Conservation (phyloP, 2,888 invertebrate species). For the Antheraea assamensis region DNA sequence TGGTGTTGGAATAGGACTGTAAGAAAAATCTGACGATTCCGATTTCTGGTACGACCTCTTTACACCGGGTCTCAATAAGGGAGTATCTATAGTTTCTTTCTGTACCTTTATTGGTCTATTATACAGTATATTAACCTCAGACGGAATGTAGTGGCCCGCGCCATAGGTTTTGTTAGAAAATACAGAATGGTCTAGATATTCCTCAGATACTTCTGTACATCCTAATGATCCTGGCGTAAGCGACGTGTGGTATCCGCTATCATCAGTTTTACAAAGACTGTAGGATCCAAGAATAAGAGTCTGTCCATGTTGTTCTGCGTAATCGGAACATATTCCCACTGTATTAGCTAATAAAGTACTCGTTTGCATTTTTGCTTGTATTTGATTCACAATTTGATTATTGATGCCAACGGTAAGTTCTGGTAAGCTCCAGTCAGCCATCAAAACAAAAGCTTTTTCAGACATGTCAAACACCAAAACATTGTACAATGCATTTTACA, state of each 20-base stretch:
- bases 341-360: constrained; percentile 25
- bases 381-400: constrained; percentile 24
- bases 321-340: constrained; percentile 65
- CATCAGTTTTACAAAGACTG: constrained; percentile 63
- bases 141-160: constrained; percentile 48
- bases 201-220: constrained; percentile 57
- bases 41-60: constrained; percentile 61
- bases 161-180: constrained; percentile 46
- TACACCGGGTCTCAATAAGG: constrained; percentile 54
- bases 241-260: constrained; percentile 75
- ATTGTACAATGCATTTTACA: not conserved
- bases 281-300: constrained; percentile 14
- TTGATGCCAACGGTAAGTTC: constrained; percentile 23
- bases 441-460: constrained; percentile 11
- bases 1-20: constrained; percentile 57
- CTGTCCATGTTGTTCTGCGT: constrained; percentile 26
- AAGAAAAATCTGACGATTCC: constrained; percentile 42
- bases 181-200: constrained; percentile 51
- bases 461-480: not conserved
- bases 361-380: constrained; percentile 20
- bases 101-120: constrained; percentile 24
- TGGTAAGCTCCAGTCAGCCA: constrained; percentile 7
- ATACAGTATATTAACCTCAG: constrained; percentile 44
- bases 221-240: constrained; percentile 68
- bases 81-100: constrained; percentile 44